Percentiles rank a stretch among this genome's conserved stretches.
phyloP scores from a whole-genome alignment of 2,888 invertebrate genomes.

The Gymnosoma rotundatum region DNA sequence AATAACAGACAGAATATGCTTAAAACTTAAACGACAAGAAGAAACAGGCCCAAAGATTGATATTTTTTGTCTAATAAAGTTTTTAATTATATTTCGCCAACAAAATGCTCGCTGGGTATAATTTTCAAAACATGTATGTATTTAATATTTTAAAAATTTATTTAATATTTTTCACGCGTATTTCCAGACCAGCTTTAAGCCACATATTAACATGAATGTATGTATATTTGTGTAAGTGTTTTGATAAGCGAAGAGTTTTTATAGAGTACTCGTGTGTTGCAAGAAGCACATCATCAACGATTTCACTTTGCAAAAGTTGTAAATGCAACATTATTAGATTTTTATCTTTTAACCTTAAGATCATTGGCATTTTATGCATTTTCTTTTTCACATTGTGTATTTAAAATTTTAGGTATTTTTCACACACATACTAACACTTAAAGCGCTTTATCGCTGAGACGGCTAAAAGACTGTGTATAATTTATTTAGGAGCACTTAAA shows the following conservation, averaged over 20 bases:
- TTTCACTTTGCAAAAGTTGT: conserved; percentile 56
- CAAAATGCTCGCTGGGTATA: background rate
- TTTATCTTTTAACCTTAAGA: conserved; percentile 70
- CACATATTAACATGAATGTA: background rate
- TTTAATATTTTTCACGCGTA: conserved; percentile 54
- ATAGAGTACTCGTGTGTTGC: background rate
- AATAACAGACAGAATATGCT: too few species aligned
- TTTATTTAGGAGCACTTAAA: too few species aligned
- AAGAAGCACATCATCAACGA: conserved; percentile 29
- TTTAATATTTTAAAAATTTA: conserved; percentile 24
- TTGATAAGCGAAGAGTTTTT: background rate
- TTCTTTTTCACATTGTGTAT: conserved; percentile 12
- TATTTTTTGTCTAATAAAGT: too few species aligned
- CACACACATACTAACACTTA: background rate
- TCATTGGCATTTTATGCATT: conserved; percentile 62
- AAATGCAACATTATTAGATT: conserved; percentile 62
- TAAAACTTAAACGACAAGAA: too few species aligned
- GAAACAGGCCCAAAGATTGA: too few species aligned
- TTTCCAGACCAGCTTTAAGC: conserved; percentile 30
- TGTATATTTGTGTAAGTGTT: conserved; percentile 2
- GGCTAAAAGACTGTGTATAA: background rate
- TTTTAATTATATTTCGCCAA: too few species aligned
- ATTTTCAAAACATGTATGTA: background rate
- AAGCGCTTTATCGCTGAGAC: background rate
- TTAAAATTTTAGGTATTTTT: conserved; percentile 10